phyloP scores from a whole-genome alignment of 2,888 invertebrate species.

The Oegoconia quadripuncta region DNA sequence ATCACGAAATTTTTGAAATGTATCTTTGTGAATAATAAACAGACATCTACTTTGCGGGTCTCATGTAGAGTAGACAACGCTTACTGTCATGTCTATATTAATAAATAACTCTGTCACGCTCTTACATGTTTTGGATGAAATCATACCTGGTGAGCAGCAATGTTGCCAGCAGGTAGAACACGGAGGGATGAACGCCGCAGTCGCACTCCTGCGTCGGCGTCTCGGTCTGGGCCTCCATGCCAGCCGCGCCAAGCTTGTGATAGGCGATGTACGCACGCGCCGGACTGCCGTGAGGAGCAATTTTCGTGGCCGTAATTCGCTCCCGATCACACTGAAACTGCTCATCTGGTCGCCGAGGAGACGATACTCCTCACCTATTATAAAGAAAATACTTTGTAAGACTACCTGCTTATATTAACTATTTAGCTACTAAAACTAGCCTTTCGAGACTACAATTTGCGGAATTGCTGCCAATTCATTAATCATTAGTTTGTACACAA shows the following conservation, averaged over 20 bases:
- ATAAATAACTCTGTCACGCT: no score
- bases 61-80: no score
- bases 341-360: conserved; percentile 70
- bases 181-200: conserved; percentile 82
- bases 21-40: no score
- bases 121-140: not conserved
- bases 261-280: conserved; percentile 79
- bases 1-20: no score
- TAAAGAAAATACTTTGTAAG: conserved; percentile 1
- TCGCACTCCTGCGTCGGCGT: conserved; percentile 79
- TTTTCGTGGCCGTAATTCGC: conserved; percentile 62
- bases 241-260: conserved; percentile 81
- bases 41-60: no score
- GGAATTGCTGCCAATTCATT: no score
- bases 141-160: conserved; percentile 70
- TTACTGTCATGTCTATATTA: no score
- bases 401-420: no score
- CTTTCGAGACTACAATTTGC: no score
- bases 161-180: conserved; percentile 82
- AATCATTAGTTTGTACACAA: no score
- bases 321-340: conserved; percentile 55
- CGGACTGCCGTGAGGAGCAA: conserved; percentile 73
- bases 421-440: no score
- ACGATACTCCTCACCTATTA: conserved; percentile 49
- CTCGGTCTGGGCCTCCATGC: conserved; percentile 72